A percentile compares a stretch with the other conserved stretches of the same genome.
Evolutionary conservation across 2,113 vertebrate genomes (phyloP).

Genomic region (Dipodomys stephensi): DNA sequence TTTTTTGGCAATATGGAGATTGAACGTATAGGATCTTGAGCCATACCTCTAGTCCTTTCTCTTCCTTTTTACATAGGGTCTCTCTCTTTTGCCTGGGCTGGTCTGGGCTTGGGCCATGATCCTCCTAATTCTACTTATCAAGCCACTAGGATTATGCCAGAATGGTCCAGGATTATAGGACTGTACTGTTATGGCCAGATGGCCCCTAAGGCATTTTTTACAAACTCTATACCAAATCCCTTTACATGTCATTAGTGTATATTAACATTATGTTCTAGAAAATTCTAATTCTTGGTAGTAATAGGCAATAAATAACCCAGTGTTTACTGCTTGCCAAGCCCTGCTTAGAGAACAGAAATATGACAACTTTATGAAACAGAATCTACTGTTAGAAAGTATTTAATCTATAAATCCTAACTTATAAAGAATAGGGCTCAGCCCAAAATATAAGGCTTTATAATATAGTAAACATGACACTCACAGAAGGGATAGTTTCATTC

Average conservation of each 20-base stretch:
- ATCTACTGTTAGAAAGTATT: neutral
- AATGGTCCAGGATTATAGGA: too few species aligned
- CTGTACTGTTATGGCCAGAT: too few species aligned
- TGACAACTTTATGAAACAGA: neutral
- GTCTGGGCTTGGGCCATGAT: too few species aligned
- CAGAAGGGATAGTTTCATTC: neutral
- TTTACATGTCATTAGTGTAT: neutral
- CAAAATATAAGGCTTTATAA: too few species aligned
- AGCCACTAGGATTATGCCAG: too few species aligned
- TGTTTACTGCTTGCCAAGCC: neutral
- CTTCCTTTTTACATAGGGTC: too few species aligned
- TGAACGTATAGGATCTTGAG: too few species aligned
- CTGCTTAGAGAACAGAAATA: neutral
- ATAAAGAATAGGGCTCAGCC: neutral
- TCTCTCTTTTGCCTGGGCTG: too few species aligned
- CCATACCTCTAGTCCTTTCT: too few species aligned
- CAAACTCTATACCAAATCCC: neutral
- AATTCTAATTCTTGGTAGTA: neutral
- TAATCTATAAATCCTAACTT: neutral
- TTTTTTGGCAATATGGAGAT: too few species aligned
- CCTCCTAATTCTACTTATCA: too few species aligned
- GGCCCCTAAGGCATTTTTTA: too few species aligned
- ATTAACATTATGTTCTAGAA: conserved; percentile 4
- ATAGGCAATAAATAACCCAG: neutral
- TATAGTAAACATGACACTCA: neutral